Conservation (phyloP, 2,888 invertebrate species). For the Drosophila aldrichi region DNA sequence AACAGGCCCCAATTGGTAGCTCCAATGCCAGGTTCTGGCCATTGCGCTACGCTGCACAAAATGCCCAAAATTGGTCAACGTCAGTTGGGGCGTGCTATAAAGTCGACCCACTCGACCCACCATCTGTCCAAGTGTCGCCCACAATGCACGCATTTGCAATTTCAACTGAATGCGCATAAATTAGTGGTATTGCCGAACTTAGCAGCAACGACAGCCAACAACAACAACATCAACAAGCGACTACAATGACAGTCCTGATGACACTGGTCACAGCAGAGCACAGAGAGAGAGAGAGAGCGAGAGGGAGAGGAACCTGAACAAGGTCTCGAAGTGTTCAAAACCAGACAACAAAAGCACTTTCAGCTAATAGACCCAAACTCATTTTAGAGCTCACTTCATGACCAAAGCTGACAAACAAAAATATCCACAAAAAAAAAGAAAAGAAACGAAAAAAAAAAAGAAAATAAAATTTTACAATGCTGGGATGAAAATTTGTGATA, state of each 20-base stretch:
- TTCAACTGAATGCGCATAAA: slow-evolving; percentile 78
- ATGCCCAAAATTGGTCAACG: slow-evolving; percentile 64
- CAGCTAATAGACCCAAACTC: slow-evolving; percentile 11
- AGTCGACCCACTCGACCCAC: not conserved
- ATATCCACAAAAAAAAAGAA: no score
- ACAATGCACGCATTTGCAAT: slow-evolving; percentile 73
- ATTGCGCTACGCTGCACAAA: slow-evolving; percentile 43
- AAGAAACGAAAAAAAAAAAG: no score
- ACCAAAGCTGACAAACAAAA: not conserved
- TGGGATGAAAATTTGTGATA: not conserved
- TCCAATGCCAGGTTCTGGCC: not conserved
- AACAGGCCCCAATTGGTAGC: slow-evolving; percentile 35
- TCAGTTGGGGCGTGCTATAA: slow-evolving; percentile 25
- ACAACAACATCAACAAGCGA: slow-evolving; percentile 12
- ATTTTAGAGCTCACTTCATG: slow-evolving; percentile 8
- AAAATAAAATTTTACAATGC: not conserved
- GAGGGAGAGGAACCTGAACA: not conserved
- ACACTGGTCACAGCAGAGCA: slow-evolving; percentile 16
- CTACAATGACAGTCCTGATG: slow-evolving; percentile 28
- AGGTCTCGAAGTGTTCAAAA: not conserved
- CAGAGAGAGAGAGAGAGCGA: no score
- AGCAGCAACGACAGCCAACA: slow-evolving; percentile 15
- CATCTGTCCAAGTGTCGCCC: slow-evolving; percentile 24
- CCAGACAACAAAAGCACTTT: not conserved
- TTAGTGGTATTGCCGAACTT: slow-evolving; percentile 66